phyloP scores from a whole-genome alignment of 2,113 vertebrate species.

The Gavialis gangeticus region DNA sequence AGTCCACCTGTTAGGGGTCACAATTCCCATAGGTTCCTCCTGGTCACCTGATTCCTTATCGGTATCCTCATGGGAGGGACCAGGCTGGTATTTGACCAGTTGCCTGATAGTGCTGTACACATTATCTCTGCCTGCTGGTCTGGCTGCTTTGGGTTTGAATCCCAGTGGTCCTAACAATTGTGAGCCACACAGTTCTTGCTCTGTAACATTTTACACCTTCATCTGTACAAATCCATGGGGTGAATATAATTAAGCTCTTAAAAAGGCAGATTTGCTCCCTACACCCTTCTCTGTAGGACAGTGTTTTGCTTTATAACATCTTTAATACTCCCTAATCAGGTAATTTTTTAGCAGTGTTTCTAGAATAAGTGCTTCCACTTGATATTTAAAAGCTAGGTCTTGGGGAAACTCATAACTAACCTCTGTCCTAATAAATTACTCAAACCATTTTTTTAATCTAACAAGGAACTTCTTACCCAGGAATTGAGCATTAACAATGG shows the following conservation, averaged over 20 bases:
- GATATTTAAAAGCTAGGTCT: neutral
- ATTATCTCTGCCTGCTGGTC: too few relatives aligned
- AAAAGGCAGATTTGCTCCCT: neutral
- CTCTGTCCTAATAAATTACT: neutral
- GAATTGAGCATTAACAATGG: slow-evolving; percentile 12
- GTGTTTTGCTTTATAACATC: neutral
- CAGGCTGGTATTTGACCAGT: too few relatives aligned
- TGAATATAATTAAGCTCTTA: too few relatives aligned
- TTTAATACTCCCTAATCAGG: neutral
- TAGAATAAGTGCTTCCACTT: neutral
- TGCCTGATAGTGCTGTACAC: too few relatives aligned
- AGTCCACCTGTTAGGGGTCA: too few relatives aligned
- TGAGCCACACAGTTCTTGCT: neutral
- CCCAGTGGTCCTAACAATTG: too few relatives aligned
- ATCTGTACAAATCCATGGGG: neutral
- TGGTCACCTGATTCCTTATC: too few relatives aligned
- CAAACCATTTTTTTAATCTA: neutral
- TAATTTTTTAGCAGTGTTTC: neutral
- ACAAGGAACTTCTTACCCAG: neutral
- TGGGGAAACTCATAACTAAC: slow-evolving; percentile 16
- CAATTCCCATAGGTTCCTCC: too few relatives aligned
- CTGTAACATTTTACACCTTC: neutral
- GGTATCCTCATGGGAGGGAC: too few relatives aligned
- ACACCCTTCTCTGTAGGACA: neutral
- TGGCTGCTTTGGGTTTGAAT: too few relatives aligned